Percentiles rank a stretch among this genome's conserved stretches.
These are phyloP conservation scores for Enteromius anoplus DNA, from an alignment of 2,797 vertebrate species.

Conservation along the genomic window DNA sequence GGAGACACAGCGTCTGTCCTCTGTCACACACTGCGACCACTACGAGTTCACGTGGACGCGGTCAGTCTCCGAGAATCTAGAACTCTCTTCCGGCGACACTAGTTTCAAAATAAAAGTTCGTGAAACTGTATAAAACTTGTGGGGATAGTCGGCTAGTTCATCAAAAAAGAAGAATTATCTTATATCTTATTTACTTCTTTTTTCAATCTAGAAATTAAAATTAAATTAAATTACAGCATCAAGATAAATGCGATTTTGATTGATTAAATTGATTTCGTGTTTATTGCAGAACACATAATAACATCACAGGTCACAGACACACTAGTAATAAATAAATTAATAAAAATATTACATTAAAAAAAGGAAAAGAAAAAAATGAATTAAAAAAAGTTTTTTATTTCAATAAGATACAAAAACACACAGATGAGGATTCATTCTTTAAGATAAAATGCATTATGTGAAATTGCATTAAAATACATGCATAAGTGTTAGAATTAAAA, in stretches of 20 bases:
- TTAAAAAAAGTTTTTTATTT: neutral
- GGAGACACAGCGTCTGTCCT: neutral
- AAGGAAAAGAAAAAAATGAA: neutral
- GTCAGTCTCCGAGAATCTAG: neutral
- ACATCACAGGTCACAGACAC: neutral
- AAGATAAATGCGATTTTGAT: neutral
- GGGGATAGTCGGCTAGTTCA: neutral
- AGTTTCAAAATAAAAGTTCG: conserved; percentile 27
- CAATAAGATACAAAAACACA: neutral
- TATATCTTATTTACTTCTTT: neutral
- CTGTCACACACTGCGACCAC: neutral
- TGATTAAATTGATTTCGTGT: neutral
- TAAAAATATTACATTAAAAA: neutral
- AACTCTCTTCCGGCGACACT: conserved; percentile 12
- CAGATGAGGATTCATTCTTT: neutral
- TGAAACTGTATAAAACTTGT: neutral
- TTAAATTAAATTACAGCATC: neutral
- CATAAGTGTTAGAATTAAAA: too few relatives aligned
- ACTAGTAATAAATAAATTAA: neutral
- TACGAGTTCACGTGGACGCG: neutral
- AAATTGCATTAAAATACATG: too few relatives aligned
- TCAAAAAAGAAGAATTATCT: neutral
- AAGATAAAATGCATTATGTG: neutral
- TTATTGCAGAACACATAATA: neutral
- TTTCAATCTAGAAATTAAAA: neutral